phyloP scores from a whole-genome alignment of 2,113 vertebrate species.

The Myanophis thanlyinensis region DNA sequence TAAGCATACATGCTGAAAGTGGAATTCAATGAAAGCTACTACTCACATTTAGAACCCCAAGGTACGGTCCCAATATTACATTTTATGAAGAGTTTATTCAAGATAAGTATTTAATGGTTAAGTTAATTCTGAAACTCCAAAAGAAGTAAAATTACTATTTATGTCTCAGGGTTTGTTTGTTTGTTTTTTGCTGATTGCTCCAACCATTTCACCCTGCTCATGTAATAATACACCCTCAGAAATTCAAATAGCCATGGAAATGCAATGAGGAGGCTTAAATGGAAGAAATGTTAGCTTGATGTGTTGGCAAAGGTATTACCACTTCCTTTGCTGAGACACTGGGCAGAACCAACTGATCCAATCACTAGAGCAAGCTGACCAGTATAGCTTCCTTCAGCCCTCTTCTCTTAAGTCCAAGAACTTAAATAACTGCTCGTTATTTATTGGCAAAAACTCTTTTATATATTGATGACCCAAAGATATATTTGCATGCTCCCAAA shows the following conservation, averaged over 20 bases:
- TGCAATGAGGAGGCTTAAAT: neutral
- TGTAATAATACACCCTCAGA: neutral
- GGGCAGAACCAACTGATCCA: neutral
- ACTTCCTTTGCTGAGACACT: neutral
- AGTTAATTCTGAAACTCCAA: neutral
- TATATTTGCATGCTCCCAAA: no score
- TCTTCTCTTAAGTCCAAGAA: neutral
- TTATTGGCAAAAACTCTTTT: no score
- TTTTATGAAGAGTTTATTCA: neutral
- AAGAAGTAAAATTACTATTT: neutral
- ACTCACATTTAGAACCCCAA: neutral
- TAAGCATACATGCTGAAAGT: neutral
- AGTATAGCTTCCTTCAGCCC: neutral
- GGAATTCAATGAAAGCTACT: neutral
- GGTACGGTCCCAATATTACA: neutral
- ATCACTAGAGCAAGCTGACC: neutral
- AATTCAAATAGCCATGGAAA: neutral
- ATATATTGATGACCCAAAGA: no score
- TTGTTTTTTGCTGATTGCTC: neutral
- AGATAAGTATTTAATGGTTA: neutral
- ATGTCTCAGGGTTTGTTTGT: no score
- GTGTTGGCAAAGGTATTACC: neutral
- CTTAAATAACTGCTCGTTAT: neutral
- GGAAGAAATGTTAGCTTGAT: neutral
- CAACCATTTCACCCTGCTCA: neutral